These are phyloP conservation scores for Maccullochella peelii DNA, from an alignment of 2,113 vertebrate genomes.

Conservation along the genomic window DNA sequence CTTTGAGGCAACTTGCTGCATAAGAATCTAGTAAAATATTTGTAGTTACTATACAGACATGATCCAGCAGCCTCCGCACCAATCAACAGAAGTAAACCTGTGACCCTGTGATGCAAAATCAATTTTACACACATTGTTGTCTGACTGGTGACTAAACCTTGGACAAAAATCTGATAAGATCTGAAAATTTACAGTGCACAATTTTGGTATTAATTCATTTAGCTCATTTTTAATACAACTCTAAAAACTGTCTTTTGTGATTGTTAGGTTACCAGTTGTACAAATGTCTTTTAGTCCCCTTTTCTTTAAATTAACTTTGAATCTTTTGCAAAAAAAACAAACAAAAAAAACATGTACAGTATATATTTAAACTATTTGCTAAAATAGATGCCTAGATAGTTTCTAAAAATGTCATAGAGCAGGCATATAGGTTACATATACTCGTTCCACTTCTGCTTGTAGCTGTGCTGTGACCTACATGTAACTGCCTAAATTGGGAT, in stretches of 20 bases:
- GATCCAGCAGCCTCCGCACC: neutral
- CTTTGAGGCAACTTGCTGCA: neutral
- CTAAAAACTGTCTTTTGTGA: neutral
- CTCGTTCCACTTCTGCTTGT: conserved; percentile 62
- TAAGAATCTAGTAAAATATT: neutral
- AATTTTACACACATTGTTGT: neutral
- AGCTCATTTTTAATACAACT: too few relatives aligned
- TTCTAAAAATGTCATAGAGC: conserved; percentile 34
- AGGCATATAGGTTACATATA: conserved; percentile 15
- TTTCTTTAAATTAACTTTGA: neutral
- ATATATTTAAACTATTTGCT: neutral
- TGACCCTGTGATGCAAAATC: neutral
- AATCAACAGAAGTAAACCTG: conserved; percentile 1
- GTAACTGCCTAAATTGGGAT: conserved; percentile 71
- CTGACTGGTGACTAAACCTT: neutral
- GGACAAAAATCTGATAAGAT: neutral
- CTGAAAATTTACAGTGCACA: neutral
- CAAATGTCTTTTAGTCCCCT: neutral
- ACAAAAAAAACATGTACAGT: neutral
- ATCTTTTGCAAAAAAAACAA: too few relatives aligned
- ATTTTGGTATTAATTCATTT: neutral
- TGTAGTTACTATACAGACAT: neutral
- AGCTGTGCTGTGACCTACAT: conserved; percentile 67
- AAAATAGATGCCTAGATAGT: conserved; percentile 20
- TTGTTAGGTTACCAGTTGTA: neutral